Evolutionary conservation across 2,888 invertebrate genomes (phyloP).

Genomic region (Sacculina carcini): DNA sequence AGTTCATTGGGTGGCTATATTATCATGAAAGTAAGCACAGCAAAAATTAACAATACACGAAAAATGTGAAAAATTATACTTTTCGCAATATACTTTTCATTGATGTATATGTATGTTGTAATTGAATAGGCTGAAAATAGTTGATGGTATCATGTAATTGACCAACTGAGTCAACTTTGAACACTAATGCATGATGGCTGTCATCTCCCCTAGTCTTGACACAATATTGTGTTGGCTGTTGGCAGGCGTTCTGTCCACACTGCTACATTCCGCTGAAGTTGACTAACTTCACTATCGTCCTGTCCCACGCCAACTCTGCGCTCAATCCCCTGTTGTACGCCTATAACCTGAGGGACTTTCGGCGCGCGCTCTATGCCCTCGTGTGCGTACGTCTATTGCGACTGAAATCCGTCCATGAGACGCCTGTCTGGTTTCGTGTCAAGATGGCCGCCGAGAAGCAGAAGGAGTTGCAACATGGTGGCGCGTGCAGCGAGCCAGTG

Average conservation of each 20-base stretch:
- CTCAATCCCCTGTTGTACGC: conserved; percentile 78
- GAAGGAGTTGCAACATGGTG: no score
- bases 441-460: neutral
- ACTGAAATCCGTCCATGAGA: conserved; percentile 6
- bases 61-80: no score
- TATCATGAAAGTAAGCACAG: no score
- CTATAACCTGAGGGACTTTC: conserved; percentile 65
- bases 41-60: no score
- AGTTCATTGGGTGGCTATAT: no score
- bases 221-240: neutral
- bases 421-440: conserved; percentile 30
- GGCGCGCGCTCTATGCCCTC: conserved; percentile 45
- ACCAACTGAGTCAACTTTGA: no score
- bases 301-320: conserved; percentile 80
- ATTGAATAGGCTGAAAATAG: no score
- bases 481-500: no score
- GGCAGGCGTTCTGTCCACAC: conserved; percentile 39
- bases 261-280: conserved; percentile 40
- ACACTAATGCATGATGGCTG: no score
- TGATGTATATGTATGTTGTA: no score
- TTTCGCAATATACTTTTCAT: no score
- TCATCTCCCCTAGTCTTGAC: neutral
- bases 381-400: conserved; percentile 21
- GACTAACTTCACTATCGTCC: conserved; percentile 55
- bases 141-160: no score